A percentile compares a stretch with the other conserved stretches of the same genome.
phyloP scores from a whole-genome alignment of 2,888 invertebrate genomes.

The Drosophila anceps region DNA sequence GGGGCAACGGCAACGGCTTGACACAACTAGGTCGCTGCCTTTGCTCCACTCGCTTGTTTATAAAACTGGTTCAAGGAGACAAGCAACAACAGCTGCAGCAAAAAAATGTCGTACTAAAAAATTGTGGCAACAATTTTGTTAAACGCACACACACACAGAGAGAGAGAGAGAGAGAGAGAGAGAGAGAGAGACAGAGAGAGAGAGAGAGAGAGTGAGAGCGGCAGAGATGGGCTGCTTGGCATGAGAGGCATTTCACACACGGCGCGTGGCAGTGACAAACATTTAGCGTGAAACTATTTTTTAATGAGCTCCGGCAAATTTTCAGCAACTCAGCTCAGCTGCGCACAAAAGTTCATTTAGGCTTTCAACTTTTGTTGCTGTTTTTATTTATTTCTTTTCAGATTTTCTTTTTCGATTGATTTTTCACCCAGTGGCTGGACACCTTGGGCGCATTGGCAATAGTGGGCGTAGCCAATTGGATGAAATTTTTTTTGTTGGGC shows the following conservation, averaged over 20 bases:
- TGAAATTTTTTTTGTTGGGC: conserved; percentile 28
- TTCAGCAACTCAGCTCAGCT: neutral
- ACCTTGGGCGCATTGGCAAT: conserved; percentile 45
- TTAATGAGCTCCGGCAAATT: conserved; percentile 64
- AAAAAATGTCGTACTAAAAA: conserved; percentile 68
- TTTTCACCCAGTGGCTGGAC: conserved; percentile 44
- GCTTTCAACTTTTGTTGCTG: neutral
- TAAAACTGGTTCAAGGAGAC: conserved; percentile 77
- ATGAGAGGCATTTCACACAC: conserved; percentile 40
- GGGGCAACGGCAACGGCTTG: conserved; percentile 45
- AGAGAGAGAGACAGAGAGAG: no score
- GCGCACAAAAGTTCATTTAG: conserved; percentile 21
- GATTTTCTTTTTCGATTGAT: conserved; percentile 42
- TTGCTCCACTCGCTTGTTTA: conserved; percentile 40
- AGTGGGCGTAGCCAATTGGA: conserved; percentile 53
- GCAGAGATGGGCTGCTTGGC: conserved; percentile 20
- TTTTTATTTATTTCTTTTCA: neutral
- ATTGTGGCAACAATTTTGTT: conserved; percentile 52
- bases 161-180: neutral
- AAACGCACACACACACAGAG: conserved; percentile 34
- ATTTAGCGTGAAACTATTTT: conserved; percentile 56
- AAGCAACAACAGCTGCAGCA: conserved; percentile 66
- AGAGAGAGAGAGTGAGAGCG: no score
- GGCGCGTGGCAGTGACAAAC: conserved; percentile 58
- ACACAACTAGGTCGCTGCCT: conserved; percentile 65